Evolutionary conservation across 1,140 invertebrate genomes (phyloP).

Genomic region (Lethocerus indicus): DNA sequence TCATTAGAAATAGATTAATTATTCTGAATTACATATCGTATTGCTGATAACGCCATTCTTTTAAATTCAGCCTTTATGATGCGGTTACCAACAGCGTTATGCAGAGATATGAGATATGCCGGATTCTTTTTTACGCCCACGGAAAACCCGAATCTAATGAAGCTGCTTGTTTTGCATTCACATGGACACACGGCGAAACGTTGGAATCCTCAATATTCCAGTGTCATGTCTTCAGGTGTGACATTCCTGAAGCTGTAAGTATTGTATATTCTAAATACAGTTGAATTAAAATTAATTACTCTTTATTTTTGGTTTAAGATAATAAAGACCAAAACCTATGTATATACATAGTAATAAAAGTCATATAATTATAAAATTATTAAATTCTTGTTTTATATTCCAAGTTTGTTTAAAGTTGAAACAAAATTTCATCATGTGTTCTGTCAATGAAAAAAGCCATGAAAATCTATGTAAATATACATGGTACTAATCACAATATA

Average conservation of each 20-base stretch:
- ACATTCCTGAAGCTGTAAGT: constrained; percentile 94
- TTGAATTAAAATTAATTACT: no score
- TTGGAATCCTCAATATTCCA: constrained; percentile 81
- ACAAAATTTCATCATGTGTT: background rate
- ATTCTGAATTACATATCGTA: no score
- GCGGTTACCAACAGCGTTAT: constrained; percentile 68
- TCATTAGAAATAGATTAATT: no score
- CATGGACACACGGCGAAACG: constrained; percentile 82
- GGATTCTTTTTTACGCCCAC: constrained; percentile 88
- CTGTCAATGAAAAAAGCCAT: no score
- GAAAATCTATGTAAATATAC: no score
- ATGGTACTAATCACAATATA: no score
- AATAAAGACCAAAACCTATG: no score
- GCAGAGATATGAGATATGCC: constrained; percentile 74
- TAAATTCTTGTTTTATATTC: background rate
- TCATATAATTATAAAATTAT: background rate
- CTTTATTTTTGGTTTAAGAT: background rate
- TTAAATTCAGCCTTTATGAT: constrained; percentile 66
- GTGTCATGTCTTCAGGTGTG: constrained; percentile 93
- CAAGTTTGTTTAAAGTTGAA: background rate
- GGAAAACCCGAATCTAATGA: constrained; percentile 71
- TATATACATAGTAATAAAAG: background rate
- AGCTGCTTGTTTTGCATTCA: constrained; percentile 90
- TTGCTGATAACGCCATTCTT: no score
- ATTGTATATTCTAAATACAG: constrained; percentile 19